Evolutionary conservation across 2,797 vertebrate species (phyloP).

Genomic region (Pelodytes ibericus): DNA sequence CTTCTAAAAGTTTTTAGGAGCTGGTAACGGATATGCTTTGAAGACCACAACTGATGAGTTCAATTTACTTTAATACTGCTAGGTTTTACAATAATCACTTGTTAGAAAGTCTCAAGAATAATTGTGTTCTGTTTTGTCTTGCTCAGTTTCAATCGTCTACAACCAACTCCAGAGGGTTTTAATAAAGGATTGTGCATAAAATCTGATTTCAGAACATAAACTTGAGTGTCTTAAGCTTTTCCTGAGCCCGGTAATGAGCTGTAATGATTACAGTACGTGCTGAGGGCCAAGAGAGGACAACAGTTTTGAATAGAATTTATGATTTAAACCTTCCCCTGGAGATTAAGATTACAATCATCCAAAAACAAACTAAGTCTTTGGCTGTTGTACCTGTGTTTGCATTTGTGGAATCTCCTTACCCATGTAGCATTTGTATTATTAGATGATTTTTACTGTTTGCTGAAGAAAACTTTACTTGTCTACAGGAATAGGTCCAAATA

Average conservation of each 20-base stretch:
- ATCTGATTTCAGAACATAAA: constrained; percentile 17
- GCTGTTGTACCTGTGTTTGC: background rate
- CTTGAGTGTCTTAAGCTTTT: constrained; percentile 11
- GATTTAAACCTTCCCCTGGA: constrained; percentile 32
- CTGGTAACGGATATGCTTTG: no score
- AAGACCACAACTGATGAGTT: no score
- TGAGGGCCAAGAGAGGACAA: constrained; percentile 39
- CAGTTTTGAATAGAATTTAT: constrained; percentile 15
- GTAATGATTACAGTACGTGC: constrained; percentile 42
- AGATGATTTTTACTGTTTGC: no score
- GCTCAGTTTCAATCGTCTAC: background rate
- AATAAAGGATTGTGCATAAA: constrained; percentile 24
- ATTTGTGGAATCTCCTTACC: constrained; percentile 3
- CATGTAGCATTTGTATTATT: no score
- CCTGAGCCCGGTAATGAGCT: constrained; percentile 30
- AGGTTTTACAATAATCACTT: no score
- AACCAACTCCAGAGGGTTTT: constrained; percentile 22
- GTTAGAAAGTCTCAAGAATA: no score
- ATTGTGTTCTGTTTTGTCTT: background rate
- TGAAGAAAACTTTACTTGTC: no score
- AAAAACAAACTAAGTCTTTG: constrained; percentile 15
- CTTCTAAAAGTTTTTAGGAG: no score
- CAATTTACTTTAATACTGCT: no score
- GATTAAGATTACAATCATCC: constrained; percentile 20
- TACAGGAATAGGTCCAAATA: no score